A percentile compares a stretch with the other conserved stretches of the same genome.
Evolutionary conservation across 2,888 invertebrate species (phyloP).

Genomic region (Drosophila pseudotalamancana): DNA sequence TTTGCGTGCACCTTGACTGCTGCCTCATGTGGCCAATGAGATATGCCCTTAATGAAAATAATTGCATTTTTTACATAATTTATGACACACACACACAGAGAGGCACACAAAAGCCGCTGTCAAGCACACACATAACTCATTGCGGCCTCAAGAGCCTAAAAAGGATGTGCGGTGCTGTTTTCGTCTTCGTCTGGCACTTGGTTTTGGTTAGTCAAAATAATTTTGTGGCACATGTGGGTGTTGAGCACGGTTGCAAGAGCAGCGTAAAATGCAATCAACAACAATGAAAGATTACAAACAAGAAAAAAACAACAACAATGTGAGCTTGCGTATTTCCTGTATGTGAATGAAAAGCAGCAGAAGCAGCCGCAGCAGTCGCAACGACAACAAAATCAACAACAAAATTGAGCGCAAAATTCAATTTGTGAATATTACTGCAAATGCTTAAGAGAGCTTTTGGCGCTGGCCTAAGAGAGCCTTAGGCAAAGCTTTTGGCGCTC

Average conservation of each 20-base stretch:
- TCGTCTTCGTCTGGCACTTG: slow-evolving; percentile 1
- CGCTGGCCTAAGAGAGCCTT: slow-evolving; percentile 27
- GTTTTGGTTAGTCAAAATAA: slow-evolving; percentile 37
- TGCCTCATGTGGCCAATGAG: slow-evolving; percentile 17
- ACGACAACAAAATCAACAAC: neutral
- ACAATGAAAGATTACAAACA: slow-evolving; percentile 67
- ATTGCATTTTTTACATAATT: slow-evolving; percentile 71
- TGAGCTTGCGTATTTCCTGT: slow-evolving; percentile 75
- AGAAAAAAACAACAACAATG: slow-evolving; percentile 33
- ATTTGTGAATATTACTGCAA: slow-evolving; percentile 53
- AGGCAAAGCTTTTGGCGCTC: slow-evolving; percentile 38
- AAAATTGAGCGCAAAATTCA: slow-evolving; percentile 50
- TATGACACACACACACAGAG: slow-evolving; percentile 47
- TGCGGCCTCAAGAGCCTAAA: slow-evolving; percentile 21
- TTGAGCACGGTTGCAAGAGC: slow-evolving; percentile 27
- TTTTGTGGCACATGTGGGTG: slow-evolving; percentile 77
- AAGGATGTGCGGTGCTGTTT: slow-evolving; percentile 9
- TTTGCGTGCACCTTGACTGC: slow-evolving; percentile 9
- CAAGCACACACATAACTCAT: slow-evolving; percentile 31
- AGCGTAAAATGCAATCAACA: slow-evolving; percentile 72
- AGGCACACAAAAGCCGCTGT: slow-evolving; percentile 5
- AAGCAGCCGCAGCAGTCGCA: slow-evolving; percentile 12
- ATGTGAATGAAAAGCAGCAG: slow-evolving; percentile 65
- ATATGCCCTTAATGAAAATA: slow-evolving; percentile 61
- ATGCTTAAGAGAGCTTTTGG: slow-evolving; percentile 26